Conservation (phyloP, 2,888 invertebrate genomes). For the Macrosiphum euphorbiae region DNA sequence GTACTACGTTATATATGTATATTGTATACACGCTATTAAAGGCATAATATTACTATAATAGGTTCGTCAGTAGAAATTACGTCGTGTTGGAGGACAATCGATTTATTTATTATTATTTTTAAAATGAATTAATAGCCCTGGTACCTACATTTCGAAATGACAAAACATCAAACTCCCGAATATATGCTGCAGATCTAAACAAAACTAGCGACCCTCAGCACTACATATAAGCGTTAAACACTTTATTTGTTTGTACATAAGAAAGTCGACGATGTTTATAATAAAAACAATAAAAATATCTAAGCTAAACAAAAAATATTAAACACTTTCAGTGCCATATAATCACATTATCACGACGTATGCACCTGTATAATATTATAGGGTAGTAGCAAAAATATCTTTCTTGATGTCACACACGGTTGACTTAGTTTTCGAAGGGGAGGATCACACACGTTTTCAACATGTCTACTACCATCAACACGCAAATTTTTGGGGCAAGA, state of each 20-base stretch:
- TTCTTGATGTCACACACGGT: not conserved
- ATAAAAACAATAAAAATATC: not conserved
- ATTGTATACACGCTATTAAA: not conserved
- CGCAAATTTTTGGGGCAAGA: not conserved
- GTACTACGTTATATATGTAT: not conserved
- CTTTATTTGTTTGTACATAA: not conserved
- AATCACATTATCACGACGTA: not conserved
- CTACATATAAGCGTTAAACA: not conserved
- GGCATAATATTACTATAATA: constrained; percentile 26
- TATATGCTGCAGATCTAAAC: not conserved
- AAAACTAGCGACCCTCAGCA: not conserved
- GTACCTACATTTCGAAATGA: not conserved
- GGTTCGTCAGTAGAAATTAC: constrained; percentile 26
- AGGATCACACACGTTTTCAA: not conserved
- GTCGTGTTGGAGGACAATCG: constrained; percentile 34
- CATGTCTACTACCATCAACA: not conserved
- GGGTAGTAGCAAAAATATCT: not conserved
- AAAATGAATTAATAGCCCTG: not conserved
- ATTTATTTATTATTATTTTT: constrained; percentile 15
- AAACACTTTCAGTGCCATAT: not conserved
- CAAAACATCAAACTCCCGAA: not conserved
- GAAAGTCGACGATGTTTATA: accelerated
- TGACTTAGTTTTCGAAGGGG: not conserved
- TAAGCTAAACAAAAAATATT: not conserved
- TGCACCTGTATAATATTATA: not conserved